A percentile compares a stretch with the other conserved stretches of the same genome.
Evolutionary conservation across 2,113 vertebrate species (phyloP).

Genomic region (Bos indicus): DNA sequence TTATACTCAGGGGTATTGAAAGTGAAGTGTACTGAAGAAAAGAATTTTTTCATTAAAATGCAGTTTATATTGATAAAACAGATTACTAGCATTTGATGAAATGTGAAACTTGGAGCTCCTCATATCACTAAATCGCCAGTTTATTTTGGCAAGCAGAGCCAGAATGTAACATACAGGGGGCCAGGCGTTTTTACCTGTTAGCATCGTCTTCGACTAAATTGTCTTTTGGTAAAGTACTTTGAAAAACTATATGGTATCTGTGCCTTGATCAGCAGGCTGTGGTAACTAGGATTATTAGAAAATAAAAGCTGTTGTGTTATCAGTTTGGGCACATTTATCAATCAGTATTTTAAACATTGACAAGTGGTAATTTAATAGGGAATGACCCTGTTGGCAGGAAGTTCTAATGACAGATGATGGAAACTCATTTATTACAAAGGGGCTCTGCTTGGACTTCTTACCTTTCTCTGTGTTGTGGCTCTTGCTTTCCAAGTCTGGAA

Average conservation of each 20-base stretch:
- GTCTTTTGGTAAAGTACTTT: constrained; percentile 75
- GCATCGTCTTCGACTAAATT: constrained; percentile 80
- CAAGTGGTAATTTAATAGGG: constrained; percentile 98
- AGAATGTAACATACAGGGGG: constrained; percentile 77
- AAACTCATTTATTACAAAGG: constrained; percentile 94
- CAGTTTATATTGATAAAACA: constrained; percentile 89
- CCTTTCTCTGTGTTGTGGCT: constrained; percentile 84
- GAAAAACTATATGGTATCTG: constrained; percentile 65
- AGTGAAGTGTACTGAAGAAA: constrained; percentile 86
- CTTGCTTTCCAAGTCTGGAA: constrained; percentile 85
- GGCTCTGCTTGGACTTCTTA: constrained; percentile 83
- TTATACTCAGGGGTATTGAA: constrained; percentile 84
- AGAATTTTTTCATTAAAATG: constrained; percentile 89
- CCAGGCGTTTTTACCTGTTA: constrained; percentile 79
- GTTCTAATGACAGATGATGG: constrained; percentile 95
- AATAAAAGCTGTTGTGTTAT: constrained; percentile 90
- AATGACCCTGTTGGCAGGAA: constrained; percentile 97
- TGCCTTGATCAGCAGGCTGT: constrained; percentile 82
- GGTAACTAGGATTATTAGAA: constrained; percentile 82
- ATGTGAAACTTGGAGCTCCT: constrained; percentile 86
- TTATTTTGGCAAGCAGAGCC: constrained; percentile 82
- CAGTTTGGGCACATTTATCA: constrained; percentile 96
- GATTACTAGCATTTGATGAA: constrained; percentile 87
- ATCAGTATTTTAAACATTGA: constrained; percentile 97
- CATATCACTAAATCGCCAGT: constrained; percentile 81